Base-by-base conservation (phyloP, 2,113 vertebrate genomes). In the Xiphophorus hellerii region DNA sequence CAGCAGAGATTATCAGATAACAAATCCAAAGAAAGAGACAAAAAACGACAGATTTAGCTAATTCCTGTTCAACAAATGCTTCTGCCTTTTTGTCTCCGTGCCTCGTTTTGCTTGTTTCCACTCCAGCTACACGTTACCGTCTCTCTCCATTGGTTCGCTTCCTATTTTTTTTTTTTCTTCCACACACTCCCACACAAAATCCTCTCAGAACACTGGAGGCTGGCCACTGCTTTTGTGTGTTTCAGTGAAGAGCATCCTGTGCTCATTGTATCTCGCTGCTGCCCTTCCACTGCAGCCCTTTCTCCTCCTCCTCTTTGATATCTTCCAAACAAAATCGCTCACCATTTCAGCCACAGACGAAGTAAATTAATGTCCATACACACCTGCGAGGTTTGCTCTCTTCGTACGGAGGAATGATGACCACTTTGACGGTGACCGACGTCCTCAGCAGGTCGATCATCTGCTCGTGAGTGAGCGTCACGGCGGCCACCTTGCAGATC, bases 371-470 rank as follows among this genome's bases (percentile, higher is more conserved):
- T 25, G 60, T n/a, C 20, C 9, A 11, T 0, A 71, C 93, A 74
- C 85, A 97, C 97, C 97, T 95, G 77, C 97, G 95, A n/a, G 97
- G 96, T 0, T 92, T 94, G 13, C 97, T 96, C 0, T 97, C 96
- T 51, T 97, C 96, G 0, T 95, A 96, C 0, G 97, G 97, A 0
- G 97, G 97, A 58, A 98, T 95, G 86, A 98, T 97, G 89, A 97
- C 96, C 84, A 98, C 97, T 87, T 97, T 98, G 78, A 98, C 97
- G 0, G 97, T 98, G 89, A 98, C 96, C 0, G 97, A 97, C 0
- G 97, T 98, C 74, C 97, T 95, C 77, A 98, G 93, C 67, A 97
- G 94, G 92, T 99, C 97, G 0, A 99, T 96, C 96, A 99, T 98
- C 93, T 99, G 97, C 71, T 99, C 97, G 0, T 99, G 97, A 48